Evolutionary conservation across 2,888 invertebrate species (phyloP), one percentile per base, ranked within the genome.

Genomic region (Agrochola lota): DNA sequence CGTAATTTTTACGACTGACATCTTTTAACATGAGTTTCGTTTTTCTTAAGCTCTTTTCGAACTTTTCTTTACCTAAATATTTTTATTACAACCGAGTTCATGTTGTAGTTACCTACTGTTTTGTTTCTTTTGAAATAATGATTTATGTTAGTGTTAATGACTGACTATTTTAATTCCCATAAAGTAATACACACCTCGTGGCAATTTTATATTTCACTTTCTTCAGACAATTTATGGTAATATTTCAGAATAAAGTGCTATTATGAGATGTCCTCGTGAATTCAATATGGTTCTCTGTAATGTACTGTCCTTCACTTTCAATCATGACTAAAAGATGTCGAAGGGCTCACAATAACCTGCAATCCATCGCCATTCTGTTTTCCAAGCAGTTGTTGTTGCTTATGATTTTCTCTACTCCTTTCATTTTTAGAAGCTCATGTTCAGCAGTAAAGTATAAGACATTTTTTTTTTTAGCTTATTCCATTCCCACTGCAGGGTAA

Each of bases 31-130:
- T 68, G 35, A 20, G 11, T 57, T n/a, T n/a, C 9, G 43, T 66
- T 55, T 55, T 64, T 55, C 8, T 64, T 63, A n/a, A 60, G n/a
- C 0, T 52, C 11, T 81, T 9, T n/a, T 23, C 20, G 0, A 17
- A 62, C 2, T 49, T 23, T 59, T 59, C 15, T 52, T 43, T 20
- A n/a, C n/a, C n/a, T n/a, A 7, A 52, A 7, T 66, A 52, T 26
- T 64, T 46, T 43, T 49, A 43, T 75, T 40, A 62, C 17, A 62
- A 17, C 17, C 57, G 55, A 68, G n/a, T 49, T 63, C 57, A 43
- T 49, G 0, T 17, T 26, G 2, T 23, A 52, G 9, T 15, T 35
- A 17, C 30, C 9, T 15, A n/a, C 11, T 40, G 20, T 49, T 80
- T 82, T 23, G 49, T 64, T 43, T 59, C 1, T 46, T 5, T 46